Base-by-base conservation (phyloP, 2,888 invertebrate species). In the Drosophila pegasa region DNA sequence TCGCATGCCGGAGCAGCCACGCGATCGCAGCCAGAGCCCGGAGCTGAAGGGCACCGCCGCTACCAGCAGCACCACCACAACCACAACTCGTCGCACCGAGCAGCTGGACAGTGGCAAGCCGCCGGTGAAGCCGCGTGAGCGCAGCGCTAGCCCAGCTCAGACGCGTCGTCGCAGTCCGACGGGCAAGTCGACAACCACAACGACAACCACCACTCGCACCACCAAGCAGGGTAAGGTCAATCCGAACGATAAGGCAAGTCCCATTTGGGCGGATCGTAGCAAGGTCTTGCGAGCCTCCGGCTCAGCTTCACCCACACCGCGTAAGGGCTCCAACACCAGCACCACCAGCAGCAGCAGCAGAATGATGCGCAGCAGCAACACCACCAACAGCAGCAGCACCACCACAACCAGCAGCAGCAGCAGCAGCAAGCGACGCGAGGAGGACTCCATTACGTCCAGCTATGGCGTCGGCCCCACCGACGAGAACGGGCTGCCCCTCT, bases 381-480 rank as follows among this genome's bases (percentile, higher is more conserved):
- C 93, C 10, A 93, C 93, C 75, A 90, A 88, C 58, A 92, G 38
- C 31, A 40, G 92, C 43, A 66, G 20, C 25, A 58, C 27, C 50
- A 59, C 47, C 58, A 90, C 77, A 80, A 52, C 43, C 68, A 65
- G 33, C 43, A 45, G 43, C 31, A 65, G 9, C 29, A 56, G 29
- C 25, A 60, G 31, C 33, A 68, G 12, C 38, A 82, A 88, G 61
- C 80, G 68, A 6, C 88, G 88, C 0, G 92, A 91, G 57, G 92
- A 92, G 60, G 95, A 96, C 89, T 94, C 94, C 29, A 95, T 97
- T 64, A 96, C 95, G 3, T 96, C 96, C 2, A 95, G 96, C 90
- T 97, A 97, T 91, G 96, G 96, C 2, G 95, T 96, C 2, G 97
- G 97, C 0, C 97, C 97, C 27, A 95, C 95, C 3, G 97, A 97